Evolutionary conservation across 2,797 vertebrate species (phyloP), one percentile per base, ranked within the genome.

Genomic region (Pachyuromys duprasi): DNA sequence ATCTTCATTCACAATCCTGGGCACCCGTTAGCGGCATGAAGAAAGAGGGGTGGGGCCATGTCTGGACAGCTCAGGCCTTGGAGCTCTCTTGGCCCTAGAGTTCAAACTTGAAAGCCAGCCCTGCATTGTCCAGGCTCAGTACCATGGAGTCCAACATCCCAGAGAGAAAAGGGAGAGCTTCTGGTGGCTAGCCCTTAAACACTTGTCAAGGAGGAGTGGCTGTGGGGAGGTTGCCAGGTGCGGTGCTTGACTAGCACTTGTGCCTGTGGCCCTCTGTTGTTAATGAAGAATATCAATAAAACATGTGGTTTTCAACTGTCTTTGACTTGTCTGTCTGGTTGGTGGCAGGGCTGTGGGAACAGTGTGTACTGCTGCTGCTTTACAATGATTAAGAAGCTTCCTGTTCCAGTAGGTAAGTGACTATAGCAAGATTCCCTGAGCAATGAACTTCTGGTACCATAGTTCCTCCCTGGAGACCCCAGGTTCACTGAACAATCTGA

Each of bases 271-370:
- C 89, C 75, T 98, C 96, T 96, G 92, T 96, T 97, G 96, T 97
- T 94, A 87, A 94, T 94, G 95, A 95, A 69, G 90, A 96, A 91
- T 90, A 97, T 97, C 81, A 98, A 98, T 98, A 98, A 98, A 97
- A 72, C 62, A 42, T 96, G 96, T 95, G 96, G 2, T 96, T 96
- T 94, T 91, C 74, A 94, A 91, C 72, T 96, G 90, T 89, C 94
- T 72, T 90, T 69, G 45, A 57, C 26, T 42, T 62, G 67, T 79
- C 82, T 3, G 0, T 75, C 15, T 45, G 57, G 76, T 53, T 83
- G 76, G 67, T 36, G 42, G 67, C 39, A 67, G 60, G 60, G 39
- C 60, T 74, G 39, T 28, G 31, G 42, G 63, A 26, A n/a, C 55
- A 20, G 62, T 49, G 24, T 53, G 72, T 22, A 12, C 76, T 8